Conservation (phyloP, 2,113 vertebrate genomes). For the Sander lucioperca region DNA sequence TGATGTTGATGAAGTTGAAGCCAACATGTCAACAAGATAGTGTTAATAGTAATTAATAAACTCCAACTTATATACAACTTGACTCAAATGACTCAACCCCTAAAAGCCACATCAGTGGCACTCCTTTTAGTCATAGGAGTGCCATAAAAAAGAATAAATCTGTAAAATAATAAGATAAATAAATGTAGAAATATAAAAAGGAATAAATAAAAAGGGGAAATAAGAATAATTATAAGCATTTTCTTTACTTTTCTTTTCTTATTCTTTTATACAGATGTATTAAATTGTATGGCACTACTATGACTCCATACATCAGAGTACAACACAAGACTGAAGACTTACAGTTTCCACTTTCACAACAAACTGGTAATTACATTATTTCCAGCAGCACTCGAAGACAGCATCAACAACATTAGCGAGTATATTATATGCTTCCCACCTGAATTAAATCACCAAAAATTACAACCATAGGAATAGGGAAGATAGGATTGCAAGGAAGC, state of each 20-base stretch:
- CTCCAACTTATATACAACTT: neutral
- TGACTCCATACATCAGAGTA: too few relatives aligned
- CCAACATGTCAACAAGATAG: neutral
- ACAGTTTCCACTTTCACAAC: neutral
- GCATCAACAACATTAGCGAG: neutral
- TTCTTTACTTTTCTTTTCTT: too few relatives aligned
- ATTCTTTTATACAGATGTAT: too few relatives aligned
- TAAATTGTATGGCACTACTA: too few relatives aligned
- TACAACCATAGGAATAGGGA: neutral
- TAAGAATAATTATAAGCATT: too few relatives aligned
- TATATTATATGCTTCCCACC: neutral
- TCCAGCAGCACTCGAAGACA: neutral
- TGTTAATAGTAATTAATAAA: neutral
- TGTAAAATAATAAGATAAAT: too few relatives aligned
- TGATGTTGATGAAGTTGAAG: neutral
- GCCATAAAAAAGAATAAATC: too few relatives aligned
- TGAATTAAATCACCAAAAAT: neutral
- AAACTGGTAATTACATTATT: neutral
- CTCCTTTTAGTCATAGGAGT: too few relatives aligned
- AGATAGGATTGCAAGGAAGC: neutral
- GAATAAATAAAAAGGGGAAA: too few relatives aligned
- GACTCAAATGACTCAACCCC: neutral
- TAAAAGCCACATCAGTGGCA: neutral
- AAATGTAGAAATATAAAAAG: too few relatives aligned
- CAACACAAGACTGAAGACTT: too few relatives aligned